These are phyloP conservation scores for Saguinus midas DNA, from an alignment of 2,113 vertebrate genomes.

Conservation along the genomic window DNA sequence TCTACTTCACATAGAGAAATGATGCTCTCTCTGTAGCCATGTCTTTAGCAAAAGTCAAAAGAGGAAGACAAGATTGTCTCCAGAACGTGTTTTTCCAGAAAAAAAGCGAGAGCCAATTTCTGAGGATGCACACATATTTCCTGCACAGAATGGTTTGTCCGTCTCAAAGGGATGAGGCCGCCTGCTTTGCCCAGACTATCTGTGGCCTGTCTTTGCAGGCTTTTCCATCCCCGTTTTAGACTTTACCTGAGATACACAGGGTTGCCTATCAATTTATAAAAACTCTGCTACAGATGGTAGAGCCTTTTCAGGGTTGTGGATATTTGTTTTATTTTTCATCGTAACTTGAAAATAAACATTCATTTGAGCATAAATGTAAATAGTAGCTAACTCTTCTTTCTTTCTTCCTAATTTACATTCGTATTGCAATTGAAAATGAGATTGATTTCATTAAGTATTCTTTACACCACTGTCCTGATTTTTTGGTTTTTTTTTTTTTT, in stretches of 20 bases:
- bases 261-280: background rate
- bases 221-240: background rate
- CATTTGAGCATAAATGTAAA: background rate
- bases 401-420: background rate
- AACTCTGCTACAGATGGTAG: background rate
- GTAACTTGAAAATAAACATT: conserved; percentile 19
- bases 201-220: background rate
- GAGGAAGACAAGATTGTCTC: background rate
- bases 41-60: background rate
- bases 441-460: background rate
- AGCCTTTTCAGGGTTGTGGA: background rate
- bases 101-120: background rate
- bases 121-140: background rate
- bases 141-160: fast-evolving
- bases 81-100: background rate
- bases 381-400: background rate
- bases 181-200: background rate
- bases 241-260: background rate
- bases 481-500: background rate
- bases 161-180: fast-evolving
- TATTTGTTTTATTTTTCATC: background rate
- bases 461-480: background rate
- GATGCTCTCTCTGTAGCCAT: background rate
- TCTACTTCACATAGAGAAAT: background rate
- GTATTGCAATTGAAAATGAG: background rate